Conservation (phyloP, 1,140 invertebrate genomes). For the Choristoneura fumiferana region DNA sequence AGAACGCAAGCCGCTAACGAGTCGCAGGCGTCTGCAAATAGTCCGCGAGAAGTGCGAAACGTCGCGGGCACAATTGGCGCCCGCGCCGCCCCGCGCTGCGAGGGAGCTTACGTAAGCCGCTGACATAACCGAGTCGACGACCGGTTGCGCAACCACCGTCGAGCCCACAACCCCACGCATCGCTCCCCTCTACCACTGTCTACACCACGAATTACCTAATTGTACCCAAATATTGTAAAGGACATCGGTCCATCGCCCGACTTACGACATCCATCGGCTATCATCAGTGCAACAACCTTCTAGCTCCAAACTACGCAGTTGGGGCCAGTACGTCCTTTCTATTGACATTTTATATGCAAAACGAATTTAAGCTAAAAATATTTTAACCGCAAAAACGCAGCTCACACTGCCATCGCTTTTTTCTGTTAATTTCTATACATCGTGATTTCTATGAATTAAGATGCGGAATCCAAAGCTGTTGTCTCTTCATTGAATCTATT, state of each 20-base stretch:
- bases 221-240: slow-evolving; percentile 71
- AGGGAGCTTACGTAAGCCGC: slow-evolving; percentile 72
- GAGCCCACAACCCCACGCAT: slow-evolving; percentile 71
- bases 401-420: no score
- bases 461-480: not conserved
- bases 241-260: slow-evolving; percentile 61
- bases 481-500: not conserved
- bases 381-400: no score
- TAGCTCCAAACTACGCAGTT: slow-evolving; percentile 34
- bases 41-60: slow-evolving; percentile 68
- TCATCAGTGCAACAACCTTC: slow-evolving; percentile 71
- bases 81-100: slow-evolving; percentile 62
- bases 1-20: slow-evolving; percentile 48
- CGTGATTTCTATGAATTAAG: no score
- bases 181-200: slow-evolving; percentile 44
- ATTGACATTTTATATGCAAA: slow-evolving; percentile 45
- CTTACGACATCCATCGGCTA: slow-evolving; percentile 66
- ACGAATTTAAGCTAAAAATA: not conserved
- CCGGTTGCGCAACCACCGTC: slow-evolving; percentile 69
- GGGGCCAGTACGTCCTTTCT: slow-evolving; percentile 27
- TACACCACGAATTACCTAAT: slow-evolving; percentile 65
- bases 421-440: no score
- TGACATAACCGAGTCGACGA: slow-evolving; percentile 77
- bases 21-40: slow-evolving; percentile 57
- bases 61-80: slow-evolving; percentile 67